These are phyloP conservation scores for Clarias pachynema DNA, from an alignment of 2,797 vertebrate genomes.

Conservation along the genomic window DNA sequence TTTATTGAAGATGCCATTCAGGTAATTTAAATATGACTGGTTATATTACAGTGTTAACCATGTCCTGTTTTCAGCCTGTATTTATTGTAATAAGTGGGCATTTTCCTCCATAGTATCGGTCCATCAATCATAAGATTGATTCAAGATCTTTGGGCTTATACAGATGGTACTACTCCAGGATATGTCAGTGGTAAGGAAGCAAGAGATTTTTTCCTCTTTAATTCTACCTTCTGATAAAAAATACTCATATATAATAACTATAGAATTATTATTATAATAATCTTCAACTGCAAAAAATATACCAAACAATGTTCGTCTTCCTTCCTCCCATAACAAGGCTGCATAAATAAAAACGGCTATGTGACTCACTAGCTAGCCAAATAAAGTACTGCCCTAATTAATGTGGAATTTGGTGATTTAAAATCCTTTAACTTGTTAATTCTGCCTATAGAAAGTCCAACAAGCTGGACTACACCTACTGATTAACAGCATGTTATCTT, in stretches of 20 bases:
- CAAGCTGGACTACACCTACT: background rate
- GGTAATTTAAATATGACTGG: constrained; percentile 64
- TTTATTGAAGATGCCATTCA: constrained; percentile 95
- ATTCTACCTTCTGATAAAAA: background rate
- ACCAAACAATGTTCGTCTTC: background rate
- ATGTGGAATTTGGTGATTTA: background rate
- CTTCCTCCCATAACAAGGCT: background rate
- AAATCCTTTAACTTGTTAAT: background rate
- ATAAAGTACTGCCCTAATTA: background rate
- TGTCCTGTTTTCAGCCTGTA: background rate
- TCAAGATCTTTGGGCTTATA: constrained; percentile 82
- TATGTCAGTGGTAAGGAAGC: constrained; percentile 85
- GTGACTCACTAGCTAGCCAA: background rate
- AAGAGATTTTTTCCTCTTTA: background rate
- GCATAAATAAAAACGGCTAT: background rate
- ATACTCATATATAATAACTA: background rate
- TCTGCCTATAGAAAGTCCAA: background rate
- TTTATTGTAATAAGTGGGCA: background rate
- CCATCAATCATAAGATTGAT: constrained; percentile 93
- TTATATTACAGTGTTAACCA: background rate
- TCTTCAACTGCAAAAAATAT: background rate
- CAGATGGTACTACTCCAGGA: constrained; percentile 87
- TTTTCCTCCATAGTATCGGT: constrained; percentile 82
- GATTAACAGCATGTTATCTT: background rate
- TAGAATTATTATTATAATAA: background rate